phyloP scores from a whole-genome alignment of 2,113 vertebrate species.

The Struthidea cinerea region DNA sequence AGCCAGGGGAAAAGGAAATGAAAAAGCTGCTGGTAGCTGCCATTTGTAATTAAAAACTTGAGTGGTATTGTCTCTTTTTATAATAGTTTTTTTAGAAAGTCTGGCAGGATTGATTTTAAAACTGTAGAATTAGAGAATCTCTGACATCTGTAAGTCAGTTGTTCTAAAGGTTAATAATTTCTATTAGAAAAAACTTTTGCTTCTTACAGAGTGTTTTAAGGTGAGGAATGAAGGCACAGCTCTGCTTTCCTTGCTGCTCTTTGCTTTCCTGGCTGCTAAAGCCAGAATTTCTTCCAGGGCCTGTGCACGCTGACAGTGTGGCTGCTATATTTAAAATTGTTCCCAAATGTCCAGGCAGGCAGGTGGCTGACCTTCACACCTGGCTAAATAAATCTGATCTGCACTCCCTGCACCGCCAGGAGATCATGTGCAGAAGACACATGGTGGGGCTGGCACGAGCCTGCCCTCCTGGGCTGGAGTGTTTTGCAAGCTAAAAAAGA shows the following conservation, averaged over 20 bases:
- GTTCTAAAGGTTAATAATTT: not conserved
- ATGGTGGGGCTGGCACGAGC: not conserved
- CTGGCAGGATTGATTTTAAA: not conserved
- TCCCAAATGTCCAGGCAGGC: not conserved
- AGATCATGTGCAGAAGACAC: not conserved
- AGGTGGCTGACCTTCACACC: not conserved
- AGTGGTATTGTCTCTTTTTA: not conserved
- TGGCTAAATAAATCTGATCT: not conserved
- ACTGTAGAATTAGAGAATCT: not conserved
- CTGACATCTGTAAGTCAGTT: not conserved
- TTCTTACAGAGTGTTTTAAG: not conserved
- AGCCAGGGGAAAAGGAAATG: not conserved
- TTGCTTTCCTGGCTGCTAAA: not conserved
- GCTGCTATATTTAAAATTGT: not conserved
- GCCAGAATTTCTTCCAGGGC: not conserved
- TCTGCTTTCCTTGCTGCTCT: not conserved
- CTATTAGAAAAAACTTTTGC: not conserved
- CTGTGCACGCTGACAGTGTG: too few species aligned
- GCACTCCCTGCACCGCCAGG: not conserved
- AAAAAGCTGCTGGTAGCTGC: not conserved
- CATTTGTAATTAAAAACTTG: not conserved
- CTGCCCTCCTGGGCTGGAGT: not conserved
- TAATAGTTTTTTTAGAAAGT: not conserved
- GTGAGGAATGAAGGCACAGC: not conserved
- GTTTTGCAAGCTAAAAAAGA: not conserved